Conservation (phyloP, 2,113 vertebrate species). For the Dicentrarchus labrax region DNA sequence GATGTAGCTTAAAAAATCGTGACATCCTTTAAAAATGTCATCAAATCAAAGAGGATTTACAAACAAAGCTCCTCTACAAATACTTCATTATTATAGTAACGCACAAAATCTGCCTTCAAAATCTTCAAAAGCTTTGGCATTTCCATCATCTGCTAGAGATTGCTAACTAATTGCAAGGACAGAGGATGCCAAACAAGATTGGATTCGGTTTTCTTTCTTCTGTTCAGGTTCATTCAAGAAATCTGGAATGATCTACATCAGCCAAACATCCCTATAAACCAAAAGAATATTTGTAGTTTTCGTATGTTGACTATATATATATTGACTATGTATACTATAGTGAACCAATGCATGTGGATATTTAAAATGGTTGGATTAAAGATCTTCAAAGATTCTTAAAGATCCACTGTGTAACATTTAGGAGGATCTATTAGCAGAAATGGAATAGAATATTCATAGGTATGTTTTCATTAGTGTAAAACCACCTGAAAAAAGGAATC, state of each 20-base stretch:
- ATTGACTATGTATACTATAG: no score
- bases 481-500: no score
- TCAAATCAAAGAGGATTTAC: slow-evolving; percentile 8
- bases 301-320: no score
- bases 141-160: neutral
- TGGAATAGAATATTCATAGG: no score
- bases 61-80: neutral
- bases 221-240: neutral
- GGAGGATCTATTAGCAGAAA: no score
- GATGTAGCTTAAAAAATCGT: neutral
- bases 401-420: no score
- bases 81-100: neutral
- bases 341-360: no score
- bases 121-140: neutral
- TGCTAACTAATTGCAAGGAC: neutral
- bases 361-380: no score
- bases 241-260: neutral
- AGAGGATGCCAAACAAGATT: slow-evolving; percentile 5
- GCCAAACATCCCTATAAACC: neutral
- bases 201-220: neutral
- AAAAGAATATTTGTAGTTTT: neutral
- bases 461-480: no score
- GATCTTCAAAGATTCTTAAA: no score
- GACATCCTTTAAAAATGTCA: neutral
- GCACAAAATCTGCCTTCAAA: neutral